Evolutionary conservation across 1,140 invertebrate species (phyloP).

Genomic region (Drosophila ogumai): DNA sequence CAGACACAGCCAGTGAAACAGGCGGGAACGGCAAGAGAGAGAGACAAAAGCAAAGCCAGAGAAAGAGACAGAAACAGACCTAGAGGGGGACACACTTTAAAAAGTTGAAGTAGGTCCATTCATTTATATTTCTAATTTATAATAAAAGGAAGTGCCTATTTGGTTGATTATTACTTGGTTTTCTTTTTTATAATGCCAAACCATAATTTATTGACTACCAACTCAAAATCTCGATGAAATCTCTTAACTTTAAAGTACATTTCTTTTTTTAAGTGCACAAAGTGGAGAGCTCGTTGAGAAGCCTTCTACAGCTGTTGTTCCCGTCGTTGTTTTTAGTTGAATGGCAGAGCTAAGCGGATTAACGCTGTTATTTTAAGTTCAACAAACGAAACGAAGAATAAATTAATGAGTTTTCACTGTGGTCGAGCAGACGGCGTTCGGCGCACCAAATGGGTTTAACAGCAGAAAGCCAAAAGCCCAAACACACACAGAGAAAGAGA

Average conservation of each 20-base stretch:
- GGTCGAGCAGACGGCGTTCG: conserved; percentile 54
- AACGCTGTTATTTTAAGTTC: conserved; percentile 83
- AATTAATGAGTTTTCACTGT: conserved; percentile 83
- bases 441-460: conserved; percentile 67
- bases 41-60: conserved; percentile 3
- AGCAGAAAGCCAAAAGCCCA: conserved; percentile 73
- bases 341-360: conserved; percentile 78
- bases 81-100: conserved; percentile 1
- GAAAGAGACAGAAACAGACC: conserved; percentile 4
- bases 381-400: conserved; percentile 82
- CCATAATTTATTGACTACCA: no score
- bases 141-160: background rate
- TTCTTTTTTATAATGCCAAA: no score
- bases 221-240: no score
- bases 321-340: conserved; percentile 73
- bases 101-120: background rate
- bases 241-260: background rate
- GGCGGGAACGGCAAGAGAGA: conserved; percentile 10
- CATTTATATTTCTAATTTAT: background rate
- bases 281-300: conserved; percentile 27
- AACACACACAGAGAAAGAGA: conserved; percentile 40
- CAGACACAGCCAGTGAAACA: conserved; percentile 3
- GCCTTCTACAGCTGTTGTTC: conserved; percentile 41
- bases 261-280: conserved; percentile 1
- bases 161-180: no score